Conservation (phyloP, 2,888 invertebrate species). For the Laspeyria flexula region DNA sequence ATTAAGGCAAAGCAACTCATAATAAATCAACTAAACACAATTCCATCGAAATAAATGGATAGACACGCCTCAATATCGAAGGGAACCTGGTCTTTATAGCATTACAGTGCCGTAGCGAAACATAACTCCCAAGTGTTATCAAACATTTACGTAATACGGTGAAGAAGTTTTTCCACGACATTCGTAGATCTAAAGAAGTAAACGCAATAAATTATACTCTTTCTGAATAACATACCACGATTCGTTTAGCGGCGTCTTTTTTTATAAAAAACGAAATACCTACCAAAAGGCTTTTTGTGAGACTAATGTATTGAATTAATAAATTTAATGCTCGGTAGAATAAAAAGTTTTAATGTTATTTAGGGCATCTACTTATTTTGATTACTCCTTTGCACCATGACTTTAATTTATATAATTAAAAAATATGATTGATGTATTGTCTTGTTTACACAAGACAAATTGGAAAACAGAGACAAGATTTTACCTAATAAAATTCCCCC, state of each 20-base stretch:
- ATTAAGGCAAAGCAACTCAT: constrained; percentile 7
- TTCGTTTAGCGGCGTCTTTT: constrained; percentile 51
- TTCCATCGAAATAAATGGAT: constrained; percentile 12
- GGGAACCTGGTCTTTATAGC: neutral
- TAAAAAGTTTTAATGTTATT: constrained; percentile 10
- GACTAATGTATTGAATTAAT: constrained; percentile 61
- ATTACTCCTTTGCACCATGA: too few species aligned
- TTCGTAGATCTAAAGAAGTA: constrained; percentile 49
- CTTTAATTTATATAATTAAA: too few species aligned
- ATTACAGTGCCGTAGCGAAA: neutral
- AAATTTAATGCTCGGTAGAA: constrained; percentile 36
- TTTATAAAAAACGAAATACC: constrained; percentile 46
- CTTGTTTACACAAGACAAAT: too few species aligned
- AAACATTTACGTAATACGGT: constrained; percentile 36
- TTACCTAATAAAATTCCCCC: too few species aligned
- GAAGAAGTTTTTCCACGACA: constrained; percentile 51
- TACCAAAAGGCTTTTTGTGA: constrained; percentile 46
- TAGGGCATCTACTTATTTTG: neutral
- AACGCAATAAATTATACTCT: constrained; percentile 68
- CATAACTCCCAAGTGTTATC: constrained; percentile 15
- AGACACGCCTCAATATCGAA: constrained; percentile 3
- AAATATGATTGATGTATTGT: too few species aligned
- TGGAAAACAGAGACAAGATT: too few species aligned
- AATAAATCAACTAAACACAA: constrained; percentile 13
- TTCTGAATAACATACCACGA: constrained; percentile 58